Percentiles rank a stretch among this genome's conserved stretches.
phyloP scores from a whole-genome alignment of 2,797 vertebrate species.

The Crypturellus tataupa region DNA sequence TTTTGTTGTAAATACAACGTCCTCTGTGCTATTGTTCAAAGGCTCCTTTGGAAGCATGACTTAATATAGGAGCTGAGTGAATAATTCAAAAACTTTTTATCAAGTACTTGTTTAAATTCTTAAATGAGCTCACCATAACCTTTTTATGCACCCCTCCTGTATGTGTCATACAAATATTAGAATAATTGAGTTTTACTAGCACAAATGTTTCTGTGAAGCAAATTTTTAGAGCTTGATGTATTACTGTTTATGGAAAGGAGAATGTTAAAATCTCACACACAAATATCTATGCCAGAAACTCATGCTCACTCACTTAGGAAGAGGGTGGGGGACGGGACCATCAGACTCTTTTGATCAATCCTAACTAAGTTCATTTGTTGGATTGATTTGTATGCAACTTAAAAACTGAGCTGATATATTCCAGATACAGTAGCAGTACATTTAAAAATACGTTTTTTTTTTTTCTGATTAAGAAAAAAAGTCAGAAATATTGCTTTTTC shows the following conservation, averaged over 20 bases:
- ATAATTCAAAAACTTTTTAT: constrained; percentile 66
- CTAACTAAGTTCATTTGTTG: constrained; percentile 19
- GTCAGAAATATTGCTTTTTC: neutral
- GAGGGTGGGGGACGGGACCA: neutral
- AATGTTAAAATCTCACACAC: constrained; percentile 63
- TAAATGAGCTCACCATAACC: constrained; percentile 70
- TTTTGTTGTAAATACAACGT: constrained; percentile 4
- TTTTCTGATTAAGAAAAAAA: constrained; percentile 18
- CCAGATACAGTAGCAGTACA: constrained; percentile 53
- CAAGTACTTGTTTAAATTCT: constrained; percentile 70
- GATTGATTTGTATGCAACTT: neutral
- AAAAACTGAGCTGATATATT: neutral
- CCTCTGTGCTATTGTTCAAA: constrained; percentile 57
- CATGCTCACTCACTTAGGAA: constrained; percentile 13
- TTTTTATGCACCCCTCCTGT: constrained; percentile 47
- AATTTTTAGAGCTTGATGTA: constrained; percentile 72
- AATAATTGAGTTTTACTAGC: constrained; percentile 68
- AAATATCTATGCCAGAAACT: constrained; percentile 40
- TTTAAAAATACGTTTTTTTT: constrained; percentile 26
- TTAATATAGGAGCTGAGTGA: constrained; percentile 44
- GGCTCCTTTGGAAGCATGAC: constrained; percentile 38
- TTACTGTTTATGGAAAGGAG: constrained; percentile 63
- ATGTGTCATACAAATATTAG: constrained; percentile 66
- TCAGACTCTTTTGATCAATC: neutral
- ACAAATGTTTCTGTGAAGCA: constrained; percentile 59